Evolutionary conservation across 2,797 vertebrate genomes (phyloP).

Genomic region (Micropoecilia bifurca): DNA sequence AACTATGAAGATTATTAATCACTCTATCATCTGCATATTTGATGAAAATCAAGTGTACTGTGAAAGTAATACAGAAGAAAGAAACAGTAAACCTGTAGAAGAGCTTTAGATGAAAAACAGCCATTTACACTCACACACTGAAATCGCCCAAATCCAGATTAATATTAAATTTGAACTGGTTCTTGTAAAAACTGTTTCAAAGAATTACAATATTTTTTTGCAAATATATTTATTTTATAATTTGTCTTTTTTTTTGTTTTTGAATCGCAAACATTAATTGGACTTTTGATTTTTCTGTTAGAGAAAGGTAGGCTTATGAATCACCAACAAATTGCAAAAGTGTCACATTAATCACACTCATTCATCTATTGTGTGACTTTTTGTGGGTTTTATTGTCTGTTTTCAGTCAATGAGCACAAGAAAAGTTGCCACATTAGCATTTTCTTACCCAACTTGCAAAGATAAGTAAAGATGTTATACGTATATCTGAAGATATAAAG

Average conservation of each 20-base stretch:
- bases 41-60: no score
- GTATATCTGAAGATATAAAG: background rate
- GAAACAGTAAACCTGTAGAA: no score
- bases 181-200: background rate
- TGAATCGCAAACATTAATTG: background rate
- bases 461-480: background rate
- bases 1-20: no score
- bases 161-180: no score
- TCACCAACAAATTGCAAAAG: background rate
- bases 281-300: slow-evolving; percentile 8
- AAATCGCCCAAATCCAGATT: background rate
- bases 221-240: background rate
- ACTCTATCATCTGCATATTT: no score
- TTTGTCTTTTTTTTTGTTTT: slow-evolving; percentile 1
- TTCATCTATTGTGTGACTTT: background rate
- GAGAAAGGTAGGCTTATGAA: background rate
- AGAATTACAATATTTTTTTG: background rate
- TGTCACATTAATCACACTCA: background rate
- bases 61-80: no score
- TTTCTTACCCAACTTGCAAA: background rate
- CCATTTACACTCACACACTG: no score
- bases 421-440: background rate
- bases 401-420: background rate
- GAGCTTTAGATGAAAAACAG: no score
- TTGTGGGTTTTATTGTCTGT: background rate